phyloP scores from a whole-genome alignment of 2,113 vertebrate genomes.

The Egretta garzetta region DNA sequence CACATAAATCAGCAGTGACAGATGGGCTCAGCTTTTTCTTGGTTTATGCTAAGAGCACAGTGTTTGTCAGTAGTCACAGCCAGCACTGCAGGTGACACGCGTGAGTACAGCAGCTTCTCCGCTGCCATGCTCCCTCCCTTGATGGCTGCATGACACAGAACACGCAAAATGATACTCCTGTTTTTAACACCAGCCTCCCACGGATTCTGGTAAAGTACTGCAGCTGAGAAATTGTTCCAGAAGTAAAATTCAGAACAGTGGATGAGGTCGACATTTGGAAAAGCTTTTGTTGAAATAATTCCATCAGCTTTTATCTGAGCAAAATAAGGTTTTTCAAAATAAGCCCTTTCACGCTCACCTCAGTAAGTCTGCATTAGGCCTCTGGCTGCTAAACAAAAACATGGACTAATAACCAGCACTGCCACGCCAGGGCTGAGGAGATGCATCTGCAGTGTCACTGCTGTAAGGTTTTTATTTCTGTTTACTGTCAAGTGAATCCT shows the following conservation, averaged over 20 bases:
- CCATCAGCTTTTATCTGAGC: background rate
- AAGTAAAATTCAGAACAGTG: background rate
- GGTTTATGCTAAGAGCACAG: background rate
- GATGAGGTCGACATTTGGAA: background rate
- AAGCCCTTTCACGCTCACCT: background rate
- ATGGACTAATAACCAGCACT: background rate
- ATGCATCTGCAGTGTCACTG: background rate
- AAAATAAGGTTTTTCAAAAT: background rate
- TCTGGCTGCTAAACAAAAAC: background rate
- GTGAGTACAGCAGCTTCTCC: background rate
- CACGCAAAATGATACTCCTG: background rate
- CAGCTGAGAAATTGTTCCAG: background rate
- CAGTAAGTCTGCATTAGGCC: background rate
- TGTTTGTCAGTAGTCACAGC: background rate
- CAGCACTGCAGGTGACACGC: background rate
- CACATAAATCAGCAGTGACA: background rate
- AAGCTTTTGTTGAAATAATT: background rate
- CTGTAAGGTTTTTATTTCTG: conserved; percentile 48
- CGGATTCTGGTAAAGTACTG: background rate
- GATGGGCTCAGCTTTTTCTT: background rate
- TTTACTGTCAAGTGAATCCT: conserved; percentile 50
- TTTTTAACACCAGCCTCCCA: background rate
- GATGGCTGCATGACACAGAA: background rate
- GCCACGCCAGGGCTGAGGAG: background rate
- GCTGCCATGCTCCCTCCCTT: background rate